Evolutionary conservation across 2,797 vertebrate genomes (phyloP).

Genomic region (Chloroceryle amazona): DNA sequence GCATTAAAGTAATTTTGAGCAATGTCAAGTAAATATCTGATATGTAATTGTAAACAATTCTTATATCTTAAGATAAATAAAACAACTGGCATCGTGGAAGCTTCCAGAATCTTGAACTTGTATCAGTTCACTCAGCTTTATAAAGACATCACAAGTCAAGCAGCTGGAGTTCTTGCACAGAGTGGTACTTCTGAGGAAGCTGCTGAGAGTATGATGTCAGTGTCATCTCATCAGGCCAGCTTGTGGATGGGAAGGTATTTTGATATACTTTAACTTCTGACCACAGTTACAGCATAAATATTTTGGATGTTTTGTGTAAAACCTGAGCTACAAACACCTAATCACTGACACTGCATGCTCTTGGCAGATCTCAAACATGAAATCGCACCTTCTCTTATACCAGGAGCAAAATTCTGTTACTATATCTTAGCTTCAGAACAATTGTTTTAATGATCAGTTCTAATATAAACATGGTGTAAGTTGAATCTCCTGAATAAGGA

Average conservation of each 20-base stretch:
- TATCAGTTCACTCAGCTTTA: slow-evolving; percentile 98
- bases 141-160: slow-evolving; percentile 94
- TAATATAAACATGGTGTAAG: not conserved
- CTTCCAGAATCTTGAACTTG: slow-evolving; percentile 96
- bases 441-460: not conserved
- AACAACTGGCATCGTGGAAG: slow-evolving; percentile 90
- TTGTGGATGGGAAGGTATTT: slow-evolving; percentile 97
- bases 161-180: slow-evolving; percentile 87
- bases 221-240: slow-evolving; percentile 93
- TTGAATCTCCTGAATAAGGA: slow-evolving; percentile 1
- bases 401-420: not conserved
- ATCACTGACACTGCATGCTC: not conserved
- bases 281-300: not conserved
- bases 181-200: slow-evolving; percentile 79
- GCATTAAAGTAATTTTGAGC: not conserved
- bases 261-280: not conserved
- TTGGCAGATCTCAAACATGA: not conserved
- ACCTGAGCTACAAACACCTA: not conserved
- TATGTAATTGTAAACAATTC: slow-evolving; percentile 17
- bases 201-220: slow-evolving; percentile 81
- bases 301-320: not conserved
- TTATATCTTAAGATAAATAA: slow-evolving; percentile 92
- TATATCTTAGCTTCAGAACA: not conserved
- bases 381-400: not conserved
- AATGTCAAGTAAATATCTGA: not conserved